A percentile compares a stretch with the other conserved stretches of the same genome.
These are phyloP conservation scores for Drosophila bocqueti DNA, from an alignment of 1,140 invertebrate species.

Conservation along the genomic window DNA sequence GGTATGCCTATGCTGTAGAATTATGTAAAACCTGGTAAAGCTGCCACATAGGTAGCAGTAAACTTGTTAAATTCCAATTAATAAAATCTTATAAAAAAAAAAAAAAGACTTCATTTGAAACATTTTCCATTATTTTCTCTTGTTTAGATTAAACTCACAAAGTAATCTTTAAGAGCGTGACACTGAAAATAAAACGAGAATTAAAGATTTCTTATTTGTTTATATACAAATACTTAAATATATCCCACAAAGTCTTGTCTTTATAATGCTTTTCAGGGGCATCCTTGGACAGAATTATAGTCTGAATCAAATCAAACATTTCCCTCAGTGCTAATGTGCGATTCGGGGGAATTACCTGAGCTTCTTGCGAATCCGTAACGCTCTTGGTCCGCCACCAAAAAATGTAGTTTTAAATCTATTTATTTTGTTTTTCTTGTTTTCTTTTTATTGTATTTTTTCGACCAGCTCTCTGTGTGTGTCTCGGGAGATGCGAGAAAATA, in stretches of 20 bases:
- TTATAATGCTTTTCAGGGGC: neutral
- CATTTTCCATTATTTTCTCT: neutral
- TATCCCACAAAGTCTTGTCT: neutral
- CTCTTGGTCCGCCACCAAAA: conserved; percentile 28
- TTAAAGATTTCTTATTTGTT: neutral
- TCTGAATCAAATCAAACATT: conserved; percentile 18
- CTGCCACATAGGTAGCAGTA: no score
- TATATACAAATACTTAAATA: neutral
- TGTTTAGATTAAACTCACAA: neutral
- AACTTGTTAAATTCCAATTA: no score
- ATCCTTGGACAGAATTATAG: conserved; percentile 4
- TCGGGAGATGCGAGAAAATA: conserved; percentile 73
- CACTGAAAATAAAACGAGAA: neutral
- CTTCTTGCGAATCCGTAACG: conserved; percentile 69
- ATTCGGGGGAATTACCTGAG: conserved; percentile 73
- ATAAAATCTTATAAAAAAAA: no score
- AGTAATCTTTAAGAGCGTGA: neutral
- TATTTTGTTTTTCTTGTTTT: conserved; percentile 20
- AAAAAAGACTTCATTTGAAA: neutral
- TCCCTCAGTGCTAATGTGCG: conserved; percentile 45
- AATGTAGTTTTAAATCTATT: conserved; percentile 12
- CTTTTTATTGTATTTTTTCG: conserved; percentile 1
- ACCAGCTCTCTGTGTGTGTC: conserved; percentile 3
- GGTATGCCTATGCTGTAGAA: no score
- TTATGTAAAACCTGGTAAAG: no score